Base-by-base conservation (phyloP, 2,888 invertebrate genomes). In the Patella depressa region DNA sequence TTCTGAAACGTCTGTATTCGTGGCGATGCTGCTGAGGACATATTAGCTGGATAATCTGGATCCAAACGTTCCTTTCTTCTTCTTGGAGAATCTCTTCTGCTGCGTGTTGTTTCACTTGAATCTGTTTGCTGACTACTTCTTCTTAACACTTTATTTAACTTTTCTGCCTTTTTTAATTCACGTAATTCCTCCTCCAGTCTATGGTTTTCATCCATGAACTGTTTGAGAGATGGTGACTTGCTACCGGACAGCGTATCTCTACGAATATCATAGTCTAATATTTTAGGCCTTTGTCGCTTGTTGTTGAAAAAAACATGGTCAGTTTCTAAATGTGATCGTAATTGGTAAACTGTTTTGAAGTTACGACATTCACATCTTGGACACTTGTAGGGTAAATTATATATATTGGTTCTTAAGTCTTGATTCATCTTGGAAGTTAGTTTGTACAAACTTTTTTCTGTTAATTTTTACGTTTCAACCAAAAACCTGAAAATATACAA, bases 311-410 rank as follows among this genome's bases (percentile, higher is more conserved):
- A 86, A 3, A 85, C 78, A 77, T 90, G 89, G 14, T 87, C 86
- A 12, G 78, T 73, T 15, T 87, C 85, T 29, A 89, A 78, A 80
- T 90, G 90, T 4, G 76, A 74, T 29, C 86, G 84, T 29, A 90
- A 80, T 53, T 87, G 86, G n/a, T 83, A 78, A 12, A 90, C 78
- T 9, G 88, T 84, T 17, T 81, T 76, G 80, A 90, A 90, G 69
- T 82, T 81, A 34, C 82, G 75, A 53, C 80, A 72, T 59, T 86
- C 83, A 81, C 88, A 88, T 71, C 85, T 84, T 5, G 89, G 88
- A 78, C 89, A 89, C 72, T 87, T 79, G 78, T 86, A 89, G 11
- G 89, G 89, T 55, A 89, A 83, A 14, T 83, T 76, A 45, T 72
- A 53, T 45, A 71, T 15, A 65, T 24, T 65, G 65, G 65, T 53